Conservation (phyloP, 1,140 invertebrate species). For the Caerostris extrusa region DNA sequence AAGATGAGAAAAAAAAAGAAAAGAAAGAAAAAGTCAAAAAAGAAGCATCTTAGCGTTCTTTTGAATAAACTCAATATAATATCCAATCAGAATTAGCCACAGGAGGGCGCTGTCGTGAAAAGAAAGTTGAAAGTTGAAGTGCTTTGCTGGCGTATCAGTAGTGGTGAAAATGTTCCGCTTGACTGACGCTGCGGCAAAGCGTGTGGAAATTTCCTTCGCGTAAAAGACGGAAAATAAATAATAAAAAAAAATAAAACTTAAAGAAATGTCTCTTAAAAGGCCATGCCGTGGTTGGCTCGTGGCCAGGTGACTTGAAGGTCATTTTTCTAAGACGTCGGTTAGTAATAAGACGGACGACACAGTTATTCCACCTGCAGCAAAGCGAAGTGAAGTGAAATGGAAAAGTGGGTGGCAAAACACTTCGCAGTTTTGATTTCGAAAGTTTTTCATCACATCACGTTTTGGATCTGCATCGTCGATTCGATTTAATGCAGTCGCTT, state of each 20-base stretch:
- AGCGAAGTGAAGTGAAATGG: slow-evolving; percentile 74
- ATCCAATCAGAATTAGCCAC: slow-evolving; percentile 66
- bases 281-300: slow-evolving; percentile 71
- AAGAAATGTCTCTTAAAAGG: slow-evolving; percentile 65
- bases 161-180: slow-evolving; percentile 60
- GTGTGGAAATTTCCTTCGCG: slow-evolving; percentile 73
- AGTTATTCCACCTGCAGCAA: slow-evolving; percentile 59
- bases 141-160: slow-evolving; percentile 40
- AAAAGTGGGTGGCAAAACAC: slow-evolving; percentile 76
- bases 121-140: slow-evolving; percentile 69
- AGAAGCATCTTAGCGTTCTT: neutral
- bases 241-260: slow-evolving; percentile 40
- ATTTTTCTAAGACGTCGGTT: slow-evolving; percentile 27
- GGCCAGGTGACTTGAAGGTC: slow-evolving; percentile 74
- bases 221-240: slow-evolving; percentile 65
- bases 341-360: slow-evolving; percentile 66
- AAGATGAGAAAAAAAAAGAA: slow-evolving; percentile 4
- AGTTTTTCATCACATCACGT: slow-evolving; percentile 56
- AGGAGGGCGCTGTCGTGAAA: slow-evolving; percentile 61
- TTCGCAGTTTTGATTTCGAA: slow-evolving; percentile 72
- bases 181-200: slow-evolving; percentile 54
- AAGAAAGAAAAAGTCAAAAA: neutral
- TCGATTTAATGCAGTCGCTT: slow-evolving; percentile 62
- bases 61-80: neutral
- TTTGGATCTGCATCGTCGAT: slow-evolving; percentile 61